Conservation (phyloP, 2,888 invertebrate genomes). For the Trachelus tabidus region DNA sequence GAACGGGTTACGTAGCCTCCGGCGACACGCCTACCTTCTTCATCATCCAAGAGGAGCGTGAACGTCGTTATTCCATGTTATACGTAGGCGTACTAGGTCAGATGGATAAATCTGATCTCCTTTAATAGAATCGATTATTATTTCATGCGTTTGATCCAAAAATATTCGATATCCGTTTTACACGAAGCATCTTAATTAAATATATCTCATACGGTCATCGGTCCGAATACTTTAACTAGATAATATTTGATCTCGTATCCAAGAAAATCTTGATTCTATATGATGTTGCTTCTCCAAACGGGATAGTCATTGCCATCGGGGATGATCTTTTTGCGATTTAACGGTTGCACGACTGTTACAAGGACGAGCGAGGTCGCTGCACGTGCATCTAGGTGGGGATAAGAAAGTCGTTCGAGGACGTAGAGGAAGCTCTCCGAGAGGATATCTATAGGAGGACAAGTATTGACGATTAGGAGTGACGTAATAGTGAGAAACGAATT, state of each 20-base stretch:
- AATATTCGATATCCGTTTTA: neutral
- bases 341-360: conserved; percentile 38
- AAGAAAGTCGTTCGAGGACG: neutral
- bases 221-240: neutral
- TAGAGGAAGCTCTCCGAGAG: neutral
- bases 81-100: neutral
- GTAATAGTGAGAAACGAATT: neutral
- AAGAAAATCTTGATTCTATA: neutral
- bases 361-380: conserved; percentile 34
- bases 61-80: neutral
- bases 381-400: conserved; percentile 1
- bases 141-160: neutral
- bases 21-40: conserved; percentile 4
- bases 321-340: conserved; percentile 27
- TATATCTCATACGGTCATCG: neutral
- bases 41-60: neutral
- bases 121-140: neutral
- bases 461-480: neutral
- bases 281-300: neutral
- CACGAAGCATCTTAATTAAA: neutral
- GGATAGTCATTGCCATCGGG: neutral
- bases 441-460: neutral
- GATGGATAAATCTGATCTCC: neutral
- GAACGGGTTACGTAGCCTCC: conserved; percentile 6
- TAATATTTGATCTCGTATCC: neutral